Evolutionary conservation across 2,797 vertebrate species (phyloP).

Genomic region (Pseudopleuronectes americanus): DNA sequence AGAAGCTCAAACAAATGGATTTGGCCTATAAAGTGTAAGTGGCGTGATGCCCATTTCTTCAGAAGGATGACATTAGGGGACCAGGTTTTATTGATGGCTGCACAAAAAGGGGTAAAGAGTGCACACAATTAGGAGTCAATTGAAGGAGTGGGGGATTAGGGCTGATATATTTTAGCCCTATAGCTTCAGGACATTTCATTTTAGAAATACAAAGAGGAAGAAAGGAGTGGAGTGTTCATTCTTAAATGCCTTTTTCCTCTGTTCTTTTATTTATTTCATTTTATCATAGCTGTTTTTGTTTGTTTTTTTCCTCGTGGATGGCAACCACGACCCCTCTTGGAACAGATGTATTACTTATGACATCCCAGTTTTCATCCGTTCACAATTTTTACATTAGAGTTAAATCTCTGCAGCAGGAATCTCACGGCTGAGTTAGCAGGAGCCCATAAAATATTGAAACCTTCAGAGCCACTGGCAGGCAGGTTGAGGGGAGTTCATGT

Average conservation of each 20-base stretch:
- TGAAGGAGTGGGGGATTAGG: slow-evolving; percentile 86
- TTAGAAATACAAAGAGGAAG: slow-evolving; percentile 91
- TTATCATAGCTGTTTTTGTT: slow-evolving; percentile 67
- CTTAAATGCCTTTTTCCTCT: slow-evolving; percentile 90
- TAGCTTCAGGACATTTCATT: slow-evolving; percentile 95
- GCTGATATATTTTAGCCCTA: slow-evolving; percentile 87
- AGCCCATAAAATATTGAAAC: slow-evolving; percentile 99
- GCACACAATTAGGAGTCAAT: slow-evolving; percentile 95
- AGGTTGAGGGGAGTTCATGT: slow-evolving; percentile 99
- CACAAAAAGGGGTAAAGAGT: slow-evolving; percentile 83
- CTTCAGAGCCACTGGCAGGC: slow-evolving; percentile 95
- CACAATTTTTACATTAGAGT: slow-evolving; percentile 99
- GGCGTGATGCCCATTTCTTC: slow-evolving; percentile 90
- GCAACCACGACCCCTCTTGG: slow-evolving; percentile 88
- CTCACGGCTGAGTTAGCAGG: slow-evolving; percentile 98
- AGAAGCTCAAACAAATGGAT: slow-evolving; percentile 91
- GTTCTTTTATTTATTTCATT: slow-evolving; percentile 86
- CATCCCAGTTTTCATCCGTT: slow-evolving; percentile 98
- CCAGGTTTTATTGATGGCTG: slow-evolving; percentile 87
- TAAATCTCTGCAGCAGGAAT: slow-evolving; percentile 99
- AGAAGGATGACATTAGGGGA: slow-evolving; percentile 88
- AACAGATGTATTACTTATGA: slow-evolving; percentile 99
- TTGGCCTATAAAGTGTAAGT: slow-evolving; percentile 92
- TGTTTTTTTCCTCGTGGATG: slow-evolving; percentile 72
- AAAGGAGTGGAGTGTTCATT: slow-evolving; percentile 90